These are phyloP conservation scores for Andrena flavipes DNA, from an alignment of 2,888 invertebrate genomes.

Conservation along the genomic window DNA sequence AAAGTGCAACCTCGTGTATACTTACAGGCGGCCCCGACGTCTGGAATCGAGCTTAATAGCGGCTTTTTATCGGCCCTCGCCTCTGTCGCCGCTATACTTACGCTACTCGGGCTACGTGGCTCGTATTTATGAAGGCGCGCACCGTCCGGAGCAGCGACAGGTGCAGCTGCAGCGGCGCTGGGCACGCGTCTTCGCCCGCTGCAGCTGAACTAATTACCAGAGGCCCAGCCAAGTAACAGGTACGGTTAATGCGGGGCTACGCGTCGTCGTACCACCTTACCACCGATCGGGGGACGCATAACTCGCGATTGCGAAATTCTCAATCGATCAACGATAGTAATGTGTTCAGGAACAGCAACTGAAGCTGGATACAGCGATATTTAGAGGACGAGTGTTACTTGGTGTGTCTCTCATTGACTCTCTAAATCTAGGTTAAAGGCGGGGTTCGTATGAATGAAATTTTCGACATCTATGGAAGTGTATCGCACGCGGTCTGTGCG, in stretches of 20 bases:
- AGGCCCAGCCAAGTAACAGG: conserved; percentile 59
- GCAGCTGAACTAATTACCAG: conserved; percentile 77
- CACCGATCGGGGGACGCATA: conserved; percentile 3
- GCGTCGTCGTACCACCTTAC: conserved; percentile 14
- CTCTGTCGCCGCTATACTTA: conserved; percentile 46
- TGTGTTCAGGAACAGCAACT: no score
- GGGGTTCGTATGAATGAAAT: no score
- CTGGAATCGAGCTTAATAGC: conserved; percentile 58
- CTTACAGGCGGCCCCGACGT: conserved; percentile 48
- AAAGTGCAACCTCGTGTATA: conserved; percentile 47
- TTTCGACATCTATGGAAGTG: no score
- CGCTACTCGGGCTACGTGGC: conserved; percentile 36
- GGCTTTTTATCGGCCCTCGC: conserved; percentile 51
- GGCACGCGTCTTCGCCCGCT: conserved; percentile 72
- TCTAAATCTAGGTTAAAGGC: no score
- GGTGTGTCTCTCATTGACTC: no score
- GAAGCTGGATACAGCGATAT: no score
- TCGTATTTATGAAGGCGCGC: conserved; percentile 73
- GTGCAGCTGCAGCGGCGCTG: conserved; percentile 72
- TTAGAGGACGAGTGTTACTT: no score
- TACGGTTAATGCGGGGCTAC: conserved; percentile 46
- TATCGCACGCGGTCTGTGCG: no score
- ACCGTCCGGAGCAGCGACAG: conserved; percentile 70
- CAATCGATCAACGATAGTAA: no score
- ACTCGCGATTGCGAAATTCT: not conserved